phyloP scores from a whole-genome alignment of 2,888 invertebrate genomes.

The Tetragnatha montana region DNA sequence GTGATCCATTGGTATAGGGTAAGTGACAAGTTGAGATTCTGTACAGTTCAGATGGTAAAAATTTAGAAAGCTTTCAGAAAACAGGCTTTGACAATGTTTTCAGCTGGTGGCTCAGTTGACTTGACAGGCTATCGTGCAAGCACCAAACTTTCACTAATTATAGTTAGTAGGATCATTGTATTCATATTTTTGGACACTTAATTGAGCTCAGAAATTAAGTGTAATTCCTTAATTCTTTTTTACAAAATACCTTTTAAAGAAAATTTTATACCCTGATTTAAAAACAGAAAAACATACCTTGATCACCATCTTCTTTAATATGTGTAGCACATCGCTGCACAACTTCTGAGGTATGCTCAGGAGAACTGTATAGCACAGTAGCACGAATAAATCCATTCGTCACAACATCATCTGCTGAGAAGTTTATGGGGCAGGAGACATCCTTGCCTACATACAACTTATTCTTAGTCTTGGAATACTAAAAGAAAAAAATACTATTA shows the following conservation, averaged over 20 bases:
- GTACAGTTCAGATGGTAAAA: too few species aligned
- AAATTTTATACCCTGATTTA: background rate
- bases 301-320: slow-evolving; percentile 29
- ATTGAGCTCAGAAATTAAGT: background rate
- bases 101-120: too few species aligned
- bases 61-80: too few species aligned
- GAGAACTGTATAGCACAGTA: slow-evolving; percentile 35
- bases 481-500: slow-evolving; percentile 7
- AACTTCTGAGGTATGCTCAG: slow-evolving; percentile 38
- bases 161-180: background rate
- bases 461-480: slow-evolving; percentile 41
- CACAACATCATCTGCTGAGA: slow-evolving; percentile 2
- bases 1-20: too few species aligned
- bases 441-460: slow-evolving; percentile 55
- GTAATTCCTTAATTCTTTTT: too few species aligned
- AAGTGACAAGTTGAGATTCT: too few species aligned
- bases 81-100: too few species aligned
- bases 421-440: slow-evolving; percentile 51
- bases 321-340: slow-evolving; percentile 60
- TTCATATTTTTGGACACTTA: background rate
- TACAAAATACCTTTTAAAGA: too few species aligned
- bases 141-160: too few species aligned
- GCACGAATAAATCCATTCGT: slow-evolving; percentile 11
- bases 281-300: background rate
- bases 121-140: too few species aligned